Base-by-base conservation (phyloP, 2,113 vertebrate genomes). In the Phalacrocorax brasilianus region DNA sequence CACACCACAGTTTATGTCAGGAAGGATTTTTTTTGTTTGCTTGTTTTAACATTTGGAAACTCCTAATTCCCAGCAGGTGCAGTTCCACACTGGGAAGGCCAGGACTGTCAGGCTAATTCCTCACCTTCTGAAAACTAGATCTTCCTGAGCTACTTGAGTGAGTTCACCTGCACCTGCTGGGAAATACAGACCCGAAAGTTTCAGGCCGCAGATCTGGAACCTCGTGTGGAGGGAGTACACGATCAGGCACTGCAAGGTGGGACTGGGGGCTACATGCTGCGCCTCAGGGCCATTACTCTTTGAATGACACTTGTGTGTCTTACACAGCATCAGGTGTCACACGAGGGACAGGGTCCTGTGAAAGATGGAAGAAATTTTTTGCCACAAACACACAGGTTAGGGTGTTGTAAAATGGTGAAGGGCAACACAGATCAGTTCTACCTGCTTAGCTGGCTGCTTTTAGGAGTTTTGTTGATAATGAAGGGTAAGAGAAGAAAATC, bases 231-330 rank as follows among this genome's bases (percentile, higher is more conserved):
- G 24, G 33, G 50, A 81, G 14, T 2, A 14, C 0, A 2, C 12
- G 22, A 66, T 17, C 18, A 12, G n/a, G 32, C 6, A 6, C n/a
- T 47, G 56, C 23, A 8, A 38, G 40, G 59, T n/a, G 12, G 50
- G 52, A 42, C 42, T 18, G 6, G 23, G 38, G 24, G 10, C 44
- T 28, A 30, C 15, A 2, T 4, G 12, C 65, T 23, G 40, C 0
- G 0, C 14, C 24, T 53, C n/a, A 26, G 0, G 0, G 49, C 42
- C 2, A 3, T 35, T 30, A 8, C 45, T 55, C 26, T 62, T 67
- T 6, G 1, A 6, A 22, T 10, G 9, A n/a, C 21, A 11, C 33
- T 70, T 26, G 49, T 3, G 26, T 16, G 59, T 32, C 63, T 62
- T 27, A 63, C 5, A 2, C 2, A 2, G 32, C 14, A 61, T 35